Base-by-base conservation (phyloP, 92 coral and sea anemone genomes). In the Parazoanthus swiftii region DNA sequence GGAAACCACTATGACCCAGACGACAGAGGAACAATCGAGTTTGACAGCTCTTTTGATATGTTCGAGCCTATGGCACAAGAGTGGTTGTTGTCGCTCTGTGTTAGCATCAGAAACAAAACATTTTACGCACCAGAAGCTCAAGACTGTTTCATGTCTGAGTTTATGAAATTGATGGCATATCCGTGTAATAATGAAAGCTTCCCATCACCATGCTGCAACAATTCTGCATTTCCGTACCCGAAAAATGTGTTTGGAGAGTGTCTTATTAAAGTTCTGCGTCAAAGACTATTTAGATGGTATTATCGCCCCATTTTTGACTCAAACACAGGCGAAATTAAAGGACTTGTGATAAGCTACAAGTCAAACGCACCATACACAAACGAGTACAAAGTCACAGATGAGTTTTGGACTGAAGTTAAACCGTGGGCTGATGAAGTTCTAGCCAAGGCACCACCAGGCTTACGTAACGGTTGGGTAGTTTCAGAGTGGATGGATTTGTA, bases 1-100 rank as follows among this genome's bases (percentile, higher is more conserved):
- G 99, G 99, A 29, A 80, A 97, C 88, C 82, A 95, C 75, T 76
- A 95, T 46, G 90, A 95, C 44, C 98, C 99, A 16, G 91, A 94
- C 23, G 86, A 94, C 78, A 90, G 81, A 80, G 99, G 99, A 44
- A 88, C 93, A 5, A 84, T 97, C 36, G 89, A 88, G 81, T 91
- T 90, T 35, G 98, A 97, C 80, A 88, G 78, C 18, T 85, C 92
- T 14, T 95, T 97, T 81, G 89, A 88, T 75, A 86, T 54, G 42
- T 91, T 93, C 74, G 89, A 92, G 2, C 86, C 92, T 63, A 89
- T 79, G 51, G 86, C 97, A 2, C 99, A 97, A 77, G 37, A 46
- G 35, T 97, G 98, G 93, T 72, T 95, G 44, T 81, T 83, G 46
- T 89, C 93, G 20, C 59, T 95, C 63, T 97, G 98, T 67, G 48